Percentiles rank a stretch among this genome's conserved stretches.
These are phyloP conservation scores for Daubentonia madagascariensis DNA, from an alignment of 2,113 vertebrate genomes.

Conservation along the genomic window DNA sequence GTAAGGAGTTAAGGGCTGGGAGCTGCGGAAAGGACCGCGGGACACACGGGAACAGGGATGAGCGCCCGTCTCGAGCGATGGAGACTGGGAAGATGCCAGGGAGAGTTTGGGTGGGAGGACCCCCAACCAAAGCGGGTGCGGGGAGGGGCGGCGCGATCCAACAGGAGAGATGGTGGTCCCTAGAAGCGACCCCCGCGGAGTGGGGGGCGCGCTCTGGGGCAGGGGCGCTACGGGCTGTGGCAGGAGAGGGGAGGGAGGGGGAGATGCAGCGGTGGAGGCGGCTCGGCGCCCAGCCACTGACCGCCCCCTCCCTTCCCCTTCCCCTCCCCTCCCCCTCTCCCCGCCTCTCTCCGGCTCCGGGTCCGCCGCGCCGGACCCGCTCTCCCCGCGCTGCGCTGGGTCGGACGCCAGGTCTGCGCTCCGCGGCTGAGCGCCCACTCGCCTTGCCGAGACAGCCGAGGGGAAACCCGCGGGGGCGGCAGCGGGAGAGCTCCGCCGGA, in stretches of 20 bases:
- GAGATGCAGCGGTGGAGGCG: slow-evolving; percentile 24
- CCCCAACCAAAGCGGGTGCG: background rate
- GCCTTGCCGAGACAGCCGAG: slow-evolving; percentile 65
- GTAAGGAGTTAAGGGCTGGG: slow-evolving; percentile 62
- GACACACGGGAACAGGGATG: background rate
- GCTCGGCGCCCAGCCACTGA: slow-evolving; percentile 54
- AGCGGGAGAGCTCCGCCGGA: background rate
- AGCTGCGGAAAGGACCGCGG: background rate
- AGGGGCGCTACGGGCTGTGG: background rate
- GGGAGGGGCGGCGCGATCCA: slow-evolving; percentile 48
- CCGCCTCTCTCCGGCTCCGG: slow-evolving; percentile 26
- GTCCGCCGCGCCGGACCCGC: slow-evolving; percentile 56
- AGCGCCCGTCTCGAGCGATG: background rate
- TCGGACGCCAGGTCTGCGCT: slow-evolving; percentile 77
- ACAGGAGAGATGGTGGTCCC: background rate
- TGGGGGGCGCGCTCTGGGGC: background rate
- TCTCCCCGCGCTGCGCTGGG: slow-evolving; percentile 37
- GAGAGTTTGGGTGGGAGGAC: slow-evolving; percentile 62
- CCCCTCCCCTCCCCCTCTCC: slow-evolving; percentile 3
- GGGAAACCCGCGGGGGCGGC: slow-evolving; percentile 21
- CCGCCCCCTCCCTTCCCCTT: slow-evolving; percentile 21
- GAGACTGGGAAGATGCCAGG: slow-evolving; percentile 1
- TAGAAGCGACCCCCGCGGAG: background rate
- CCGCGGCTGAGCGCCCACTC: slow-evolving; percentile 78
- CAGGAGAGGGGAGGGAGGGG: background rate